Evolutionary conservation across 1,140 invertebrate genomes (phyloP), one percentile per base, ranked within the genome.

Genomic region (Drosophila varians): DNA sequence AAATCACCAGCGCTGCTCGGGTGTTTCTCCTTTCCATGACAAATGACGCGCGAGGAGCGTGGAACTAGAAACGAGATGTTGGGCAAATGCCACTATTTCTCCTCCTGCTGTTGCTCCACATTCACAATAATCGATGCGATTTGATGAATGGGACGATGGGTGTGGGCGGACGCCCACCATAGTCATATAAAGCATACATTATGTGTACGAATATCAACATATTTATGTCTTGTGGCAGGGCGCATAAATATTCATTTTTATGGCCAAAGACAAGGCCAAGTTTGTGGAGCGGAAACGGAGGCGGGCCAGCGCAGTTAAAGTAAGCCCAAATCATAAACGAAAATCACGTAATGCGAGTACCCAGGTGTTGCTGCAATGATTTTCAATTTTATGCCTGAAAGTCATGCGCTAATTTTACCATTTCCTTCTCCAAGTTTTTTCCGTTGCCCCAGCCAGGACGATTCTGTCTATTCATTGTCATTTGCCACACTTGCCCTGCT

Each of bases 341-440:
- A 88, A 87, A 87, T 87, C 82, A 87, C 82, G 82, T 82, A 87
- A 77, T 88, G 64, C 75, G 54, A 56, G 52, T 54, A 42, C 48
- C 49, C 82, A 87, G 83, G 82, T 87, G 82, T 87, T 87, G 83
- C 82, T 74, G 82, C 82, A 87, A 87, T 87, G 82, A 87, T 87
- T 87, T 87, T 87, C 82, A 82, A 87, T 87, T 87, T 87, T 87
- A 82, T 74, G 82, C 82, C 64, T 77, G 82, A 84, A 77, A 86
- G 82, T 84, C 80, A 86, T 84, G 82, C 80, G 72, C 80, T 84
- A 84, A 87, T 84, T 84, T 87, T 64, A 58, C 79, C 38, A 18
- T 9, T 64, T 77, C 58, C 58, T 18, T 14, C 16, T 42, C 38
- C 7, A 18, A 16, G 8, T 49, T 6, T 5, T 18, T 11, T 28